Base-by-base conservation (phyloP, 2,797 vertebrate species). In the Glossophaga mutica region DNA sequence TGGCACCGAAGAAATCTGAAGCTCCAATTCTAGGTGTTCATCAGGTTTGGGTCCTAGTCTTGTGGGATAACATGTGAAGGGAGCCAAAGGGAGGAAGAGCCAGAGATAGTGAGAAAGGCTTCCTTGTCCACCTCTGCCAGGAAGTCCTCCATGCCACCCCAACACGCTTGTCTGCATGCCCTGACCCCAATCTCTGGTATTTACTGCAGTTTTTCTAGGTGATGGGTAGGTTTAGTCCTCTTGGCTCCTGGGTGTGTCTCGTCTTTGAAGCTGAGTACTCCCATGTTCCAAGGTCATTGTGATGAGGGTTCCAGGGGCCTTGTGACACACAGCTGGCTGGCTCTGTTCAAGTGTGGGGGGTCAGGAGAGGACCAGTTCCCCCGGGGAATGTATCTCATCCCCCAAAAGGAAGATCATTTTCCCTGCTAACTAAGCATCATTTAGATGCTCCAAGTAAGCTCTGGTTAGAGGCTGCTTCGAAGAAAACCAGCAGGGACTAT, bases 201-300 rank as follows among this genome's bases (percentile, higher is more conserved):
- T 29, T n/a, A 15, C 32, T 50, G 26, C 5, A 9, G 1, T 12
- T 73, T 71, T 92, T 3, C 87, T 29, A 37, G 83, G 12, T 59
- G 34, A 46, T 32, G 1, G 9, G 24, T n/a, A n/a, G 8, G 1
- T 8, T 88, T 44, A 5, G 19, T 34, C 68, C 37, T 26, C 74
- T n/a, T 57, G 11, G 34, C 16, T 57, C n/a, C 62, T 29, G n/a
- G 10, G 7, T 52, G 59, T 71, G 79, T 78, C 85, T 96, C n/a
- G 16, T 26, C 37, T 50, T 79, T 84, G 77, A 76, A 82, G 87
- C 39, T 34, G 50, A 42, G 81, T 2, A 6, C 6, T 62, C 48
- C 42, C 29, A 2, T 29, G 37, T 97, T 97, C 95, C 86, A 65
- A 83, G 29, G 59, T 74, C 97, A 97, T 94, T 98, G 89, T 97